Conservation (phyloP, 2,797 vertebrate species). For the Tarsius wallacei region DNA sequence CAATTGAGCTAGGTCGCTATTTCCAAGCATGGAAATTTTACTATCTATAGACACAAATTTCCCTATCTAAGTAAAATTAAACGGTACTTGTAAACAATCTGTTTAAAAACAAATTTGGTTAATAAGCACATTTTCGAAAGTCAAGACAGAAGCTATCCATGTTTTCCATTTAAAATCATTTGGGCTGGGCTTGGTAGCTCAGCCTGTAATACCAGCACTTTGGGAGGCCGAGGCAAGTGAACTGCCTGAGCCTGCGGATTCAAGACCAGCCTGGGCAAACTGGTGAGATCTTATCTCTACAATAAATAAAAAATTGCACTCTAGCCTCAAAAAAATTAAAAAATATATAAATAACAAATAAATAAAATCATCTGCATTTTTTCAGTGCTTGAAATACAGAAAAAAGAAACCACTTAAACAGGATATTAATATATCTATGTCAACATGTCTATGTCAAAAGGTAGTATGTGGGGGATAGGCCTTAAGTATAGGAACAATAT, state of each 20-base stretch:
- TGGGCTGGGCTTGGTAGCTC: no score
- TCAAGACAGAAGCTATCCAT: constrained; percentile 8
- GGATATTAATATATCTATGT: neutral
- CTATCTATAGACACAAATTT: constrained; percentile 90
- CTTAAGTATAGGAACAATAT: neutral
- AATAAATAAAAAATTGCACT: no score
- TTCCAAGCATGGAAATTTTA: constrained; percentile 91
- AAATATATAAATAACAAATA: no score
- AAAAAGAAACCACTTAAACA: constrained; percentile 39
- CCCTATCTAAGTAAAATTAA: constrained; percentile 85
- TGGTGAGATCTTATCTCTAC: no score
- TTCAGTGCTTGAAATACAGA: constrained; percentile 40
- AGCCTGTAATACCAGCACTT: no score
- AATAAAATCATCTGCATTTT: constrained; percentile 15
- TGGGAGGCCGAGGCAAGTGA: no score
- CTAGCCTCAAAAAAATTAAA: no score
- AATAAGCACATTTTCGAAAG: constrained; percentile 75
- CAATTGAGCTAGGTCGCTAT: constrained; percentile 89
- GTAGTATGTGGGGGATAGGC: neutral
- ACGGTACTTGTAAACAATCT: constrained; percentile 78
- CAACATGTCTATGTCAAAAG: constrained; percentile 45
- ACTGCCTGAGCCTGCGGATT: no score
- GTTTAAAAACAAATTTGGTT: constrained; percentile 82
- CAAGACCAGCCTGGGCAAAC: no score
- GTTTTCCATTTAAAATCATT: constrained; percentile 41